Conservation (phyloP, 2,113 vertebrate species). For the Montifringilla adamsi region DNA sequence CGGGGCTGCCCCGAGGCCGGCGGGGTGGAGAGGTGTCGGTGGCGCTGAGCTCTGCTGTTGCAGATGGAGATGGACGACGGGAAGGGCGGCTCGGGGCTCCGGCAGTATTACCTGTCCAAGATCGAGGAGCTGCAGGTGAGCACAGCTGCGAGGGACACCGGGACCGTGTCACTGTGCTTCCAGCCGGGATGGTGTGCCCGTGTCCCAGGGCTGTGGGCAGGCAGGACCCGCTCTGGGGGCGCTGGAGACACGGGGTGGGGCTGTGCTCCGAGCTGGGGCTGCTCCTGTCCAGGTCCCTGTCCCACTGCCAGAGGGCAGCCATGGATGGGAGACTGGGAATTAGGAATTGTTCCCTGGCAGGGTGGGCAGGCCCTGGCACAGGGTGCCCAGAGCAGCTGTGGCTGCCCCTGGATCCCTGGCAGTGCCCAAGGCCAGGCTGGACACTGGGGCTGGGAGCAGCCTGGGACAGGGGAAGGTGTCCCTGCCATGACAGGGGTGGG, state of each 20-base stretch:
- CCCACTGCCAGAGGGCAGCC: not conserved
- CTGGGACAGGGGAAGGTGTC: not conserved
- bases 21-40: rapidly evolving
- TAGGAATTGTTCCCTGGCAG: rapidly evolving
- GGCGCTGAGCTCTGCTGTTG: not conserved
- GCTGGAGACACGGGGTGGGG: not conserved
- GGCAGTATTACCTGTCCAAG: slow-evolving; percentile 97
- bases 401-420: not conserved
- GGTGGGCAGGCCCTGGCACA: not conserved
- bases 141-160: rapidly evolving
- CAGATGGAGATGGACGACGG: slow-evolving; percentile 97
- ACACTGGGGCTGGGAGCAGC: rapidly evolving
- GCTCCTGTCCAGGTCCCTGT: rapidly evolving
- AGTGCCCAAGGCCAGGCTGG: not conserved
- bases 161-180: rapidly evolving
- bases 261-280: too few species aligned
- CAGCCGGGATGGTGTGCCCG: rapidly evolving
- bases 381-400: not conserved
- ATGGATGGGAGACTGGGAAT: rapidly evolving
- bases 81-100: slow-evolving; percentile 90
- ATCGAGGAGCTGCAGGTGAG: slow-evolving; percentile 97
- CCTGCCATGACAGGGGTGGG: rapidly evolving
- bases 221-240: not conserved
- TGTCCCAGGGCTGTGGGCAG: not conserved
- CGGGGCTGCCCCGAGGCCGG: rapidly evolving